phyloP scores from a whole-genome alignment of 2,797 vertebrate species.

The Amblyopsis hoosieri region DNA sequence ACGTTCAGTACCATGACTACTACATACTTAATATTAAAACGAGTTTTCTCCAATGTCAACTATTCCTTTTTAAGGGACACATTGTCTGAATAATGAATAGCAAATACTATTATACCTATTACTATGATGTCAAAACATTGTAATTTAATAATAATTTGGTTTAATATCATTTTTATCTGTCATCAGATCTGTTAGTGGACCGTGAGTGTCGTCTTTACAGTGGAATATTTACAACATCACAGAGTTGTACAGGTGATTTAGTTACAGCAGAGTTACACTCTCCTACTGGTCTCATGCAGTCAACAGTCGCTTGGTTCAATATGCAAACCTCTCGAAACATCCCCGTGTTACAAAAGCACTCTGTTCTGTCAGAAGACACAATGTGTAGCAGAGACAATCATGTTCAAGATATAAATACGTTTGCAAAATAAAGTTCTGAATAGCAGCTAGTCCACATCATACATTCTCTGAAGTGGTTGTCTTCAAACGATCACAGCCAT shows the following conservation, averaged over 20 bases:
- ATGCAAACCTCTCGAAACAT: background rate
- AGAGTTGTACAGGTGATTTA: conserved; percentile 34
- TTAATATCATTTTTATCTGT: too few relatives aligned
- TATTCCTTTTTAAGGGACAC: too few relatives aligned
- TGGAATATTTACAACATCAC: conserved; percentile 36
- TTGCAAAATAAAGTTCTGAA: conserved; percentile 66
- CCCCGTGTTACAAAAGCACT: too few relatives aligned
- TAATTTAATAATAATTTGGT: too few relatives aligned
- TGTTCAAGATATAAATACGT: conserved; percentile 45
- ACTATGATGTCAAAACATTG: background rate
- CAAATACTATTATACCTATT: background rate
- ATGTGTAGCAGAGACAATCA: conserved; percentile 48
- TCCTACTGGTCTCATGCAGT: conserved; percentile 48
- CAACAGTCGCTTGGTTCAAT: conserved; percentile 44
- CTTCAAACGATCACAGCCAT: background rate
- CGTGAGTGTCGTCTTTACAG: conserved; percentile 52
- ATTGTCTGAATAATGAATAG: background rate
- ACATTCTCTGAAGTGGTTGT: conserved; percentile 60
- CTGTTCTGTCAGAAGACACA: background rate
- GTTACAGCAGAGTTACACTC: conserved; percentile 55
- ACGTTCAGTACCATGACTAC: too few relatives aligned
- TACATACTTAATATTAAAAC: too few relatives aligned
- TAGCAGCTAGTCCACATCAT: conserved; percentile 71
- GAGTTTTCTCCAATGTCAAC: too few relatives aligned
- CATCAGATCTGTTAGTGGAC: conserved; percentile 38